A percentile compares a stretch with the other conserved stretches of the same genome.
Evolutionary conservation across 2,113 vertebrate species (phyloP).

Genomic region (Podarcis cretensis): DNA sequence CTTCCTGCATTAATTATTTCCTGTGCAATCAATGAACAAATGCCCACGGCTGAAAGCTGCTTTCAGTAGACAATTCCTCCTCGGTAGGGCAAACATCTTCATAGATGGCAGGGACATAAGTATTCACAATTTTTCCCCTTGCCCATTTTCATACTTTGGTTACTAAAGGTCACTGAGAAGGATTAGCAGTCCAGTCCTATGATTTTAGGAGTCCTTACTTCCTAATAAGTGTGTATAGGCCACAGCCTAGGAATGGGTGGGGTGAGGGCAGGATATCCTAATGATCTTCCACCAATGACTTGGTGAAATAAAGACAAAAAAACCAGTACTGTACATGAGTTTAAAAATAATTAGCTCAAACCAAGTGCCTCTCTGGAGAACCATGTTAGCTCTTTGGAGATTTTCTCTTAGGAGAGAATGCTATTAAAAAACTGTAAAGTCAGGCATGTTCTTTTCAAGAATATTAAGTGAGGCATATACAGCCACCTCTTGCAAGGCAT

Average conservation of each 20-base stretch:
- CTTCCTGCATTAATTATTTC: constrained; percentile 3
- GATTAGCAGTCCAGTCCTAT: neutral
- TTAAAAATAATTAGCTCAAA: neutral
- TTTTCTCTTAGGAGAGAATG: neutral
- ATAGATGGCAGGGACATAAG: neutral
- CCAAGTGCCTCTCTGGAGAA: neutral
- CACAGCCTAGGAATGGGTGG: neutral
- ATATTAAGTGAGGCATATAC: neutral
- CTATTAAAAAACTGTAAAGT: neutral
- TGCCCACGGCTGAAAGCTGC: neutral
- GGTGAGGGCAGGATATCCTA: neutral
- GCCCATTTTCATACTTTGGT: neutral
- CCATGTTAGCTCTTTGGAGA: neutral
- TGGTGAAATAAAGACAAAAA: neutral
- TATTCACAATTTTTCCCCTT: neutral
- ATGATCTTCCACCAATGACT: neutral
- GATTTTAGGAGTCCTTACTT: neutral
- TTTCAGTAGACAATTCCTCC: neutral
- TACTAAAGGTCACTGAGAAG: neutral
- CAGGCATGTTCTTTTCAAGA: neutral
- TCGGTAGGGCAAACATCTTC: neutral
- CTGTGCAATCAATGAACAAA: constrained; percentile 1
- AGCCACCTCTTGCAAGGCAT: neutral
- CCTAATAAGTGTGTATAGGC: neutral
- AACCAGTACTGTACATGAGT: neutral